phyloP scores from a whole-genome alignment of 1,140 invertebrate genomes.

The Tetragonula clypearis region DNA sequence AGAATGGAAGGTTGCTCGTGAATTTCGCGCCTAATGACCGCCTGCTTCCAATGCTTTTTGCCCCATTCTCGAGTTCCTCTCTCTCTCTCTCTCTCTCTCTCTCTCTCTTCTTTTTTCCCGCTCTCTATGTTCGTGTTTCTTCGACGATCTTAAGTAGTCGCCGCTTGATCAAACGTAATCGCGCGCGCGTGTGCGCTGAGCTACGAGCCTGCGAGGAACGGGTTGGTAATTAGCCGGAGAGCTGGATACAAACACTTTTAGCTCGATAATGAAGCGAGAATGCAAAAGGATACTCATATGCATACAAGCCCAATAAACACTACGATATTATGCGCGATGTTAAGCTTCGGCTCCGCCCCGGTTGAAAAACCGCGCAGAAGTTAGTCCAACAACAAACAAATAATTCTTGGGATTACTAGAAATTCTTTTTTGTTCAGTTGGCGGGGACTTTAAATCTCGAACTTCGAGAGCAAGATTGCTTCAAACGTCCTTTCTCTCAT shows the following conservation, averaged over 20 bases:
- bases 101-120: not conserved
- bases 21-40: slow-evolving; percentile 61
- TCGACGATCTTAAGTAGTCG: not conserved
- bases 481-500: no score
- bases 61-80: not conserved
- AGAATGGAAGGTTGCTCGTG: slow-evolving; percentile 28
- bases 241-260: slow-evolving; percentile 34
- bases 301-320: slow-evolving; percentile 23
- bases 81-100: not conserved
- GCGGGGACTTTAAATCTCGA: no score
- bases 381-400: no score
- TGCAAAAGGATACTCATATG: slow-evolving; percentile 4
- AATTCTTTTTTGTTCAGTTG: no score
- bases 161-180: slow-evolving; percentile 27
- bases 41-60: slow-evolving; percentile 45
- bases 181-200: not conserved
- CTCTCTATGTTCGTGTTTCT: not conserved
- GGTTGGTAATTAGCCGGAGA: slow-evolving; percentile 14
- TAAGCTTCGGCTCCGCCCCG: not conserved
- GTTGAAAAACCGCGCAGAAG: slow-evolving; percentile 20
- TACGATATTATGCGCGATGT: not conserved
- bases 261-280: slow-evolving; percentile 26
- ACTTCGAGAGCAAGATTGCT: not conserved
- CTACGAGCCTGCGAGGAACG: not conserved
- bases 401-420: no score